phyloP scores from a whole-genome alignment of 1,140 invertebrate species.

The Triops cancriformis region DNA sequence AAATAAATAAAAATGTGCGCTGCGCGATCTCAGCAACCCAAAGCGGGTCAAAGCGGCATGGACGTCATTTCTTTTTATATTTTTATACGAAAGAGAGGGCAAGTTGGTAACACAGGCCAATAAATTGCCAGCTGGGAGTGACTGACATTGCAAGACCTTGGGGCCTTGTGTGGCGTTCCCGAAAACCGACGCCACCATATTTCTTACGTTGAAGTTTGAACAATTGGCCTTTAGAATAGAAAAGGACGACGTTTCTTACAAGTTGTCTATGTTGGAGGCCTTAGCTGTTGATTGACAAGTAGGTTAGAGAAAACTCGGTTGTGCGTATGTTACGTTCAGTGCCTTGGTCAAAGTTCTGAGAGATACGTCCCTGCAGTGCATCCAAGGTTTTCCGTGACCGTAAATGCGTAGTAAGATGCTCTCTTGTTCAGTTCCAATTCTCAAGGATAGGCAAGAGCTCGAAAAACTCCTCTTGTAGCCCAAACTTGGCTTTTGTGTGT shows the following conservation, averaged over 20 bases:
- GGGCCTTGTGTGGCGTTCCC: neutral
- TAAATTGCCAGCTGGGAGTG: conserved; percentile 9
- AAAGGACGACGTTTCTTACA: too few species aligned
- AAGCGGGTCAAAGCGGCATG: neutral
- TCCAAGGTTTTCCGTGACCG: too few species aligned
- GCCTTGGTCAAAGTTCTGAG: too few species aligned
- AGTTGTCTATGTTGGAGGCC: too few species aligned
- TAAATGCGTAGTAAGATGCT: too few species aligned
- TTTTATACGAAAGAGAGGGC: neutral
- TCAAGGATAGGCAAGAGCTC: too few species aligned
- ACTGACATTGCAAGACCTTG: conserved; percentile 5
- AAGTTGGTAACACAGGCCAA: neutral
- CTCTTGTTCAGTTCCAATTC: too few species aligned
- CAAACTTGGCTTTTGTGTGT: neutral
- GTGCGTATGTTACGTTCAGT: too few species aligned
- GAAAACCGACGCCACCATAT: neutral
- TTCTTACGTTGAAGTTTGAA: neutral
- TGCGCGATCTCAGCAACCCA: neutral
- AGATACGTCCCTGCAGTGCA: too few species aligned
- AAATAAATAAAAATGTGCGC: neutral
- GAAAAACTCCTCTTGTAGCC: too few species aligned
- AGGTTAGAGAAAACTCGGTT: too few species aligned
- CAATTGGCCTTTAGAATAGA: neutral
- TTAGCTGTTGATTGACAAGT: too few species aligned
- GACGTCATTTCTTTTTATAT: neutral